Evolutionary conservation across 1,140 invertebrate species (phyloP).

Genomic region (Drosophila sechellia): DNA sequence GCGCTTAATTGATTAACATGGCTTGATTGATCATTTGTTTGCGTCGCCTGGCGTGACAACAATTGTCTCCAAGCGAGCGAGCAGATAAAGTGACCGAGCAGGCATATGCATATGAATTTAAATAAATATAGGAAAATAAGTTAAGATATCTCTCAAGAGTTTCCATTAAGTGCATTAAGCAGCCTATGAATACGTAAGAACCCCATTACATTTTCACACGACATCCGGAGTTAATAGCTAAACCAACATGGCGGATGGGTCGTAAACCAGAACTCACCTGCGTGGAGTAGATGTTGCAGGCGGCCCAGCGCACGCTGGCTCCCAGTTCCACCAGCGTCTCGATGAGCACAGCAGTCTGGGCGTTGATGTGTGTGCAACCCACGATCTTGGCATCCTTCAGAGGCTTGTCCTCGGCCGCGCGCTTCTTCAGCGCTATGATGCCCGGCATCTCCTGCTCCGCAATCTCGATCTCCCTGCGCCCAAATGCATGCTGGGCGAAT

Average conservation of each 20-base stretch:
- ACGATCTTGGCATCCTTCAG: conserved; percentile 98
- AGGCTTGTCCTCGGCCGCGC: conserved; percentile 96
- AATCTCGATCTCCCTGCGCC: conserved; percentile 98
- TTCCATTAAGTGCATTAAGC: background rate
- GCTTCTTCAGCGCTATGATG: conserved; percentile 96
- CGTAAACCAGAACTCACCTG: conserved; percentile 86
- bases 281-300: conserved; percentile 99
- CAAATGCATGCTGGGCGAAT: conserved; percentile 95
- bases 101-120: conserved; percentile 21
- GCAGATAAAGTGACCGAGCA: conserved; percentile 45
- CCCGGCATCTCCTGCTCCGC: conserved; percentile 99
- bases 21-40: conserved; percentile 82
- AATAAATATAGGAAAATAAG: conserved; percentile 5
- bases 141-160: background rate
- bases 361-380: conserved; percentile 98
- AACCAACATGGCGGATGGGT: background rate
- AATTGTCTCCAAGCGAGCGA: conserved; percentile 65
- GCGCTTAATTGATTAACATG: conserved; percentile 67
- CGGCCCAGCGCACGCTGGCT: conserved; percentile 96
- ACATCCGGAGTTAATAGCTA: background rate
- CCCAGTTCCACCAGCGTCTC: conserved; percentile 96
- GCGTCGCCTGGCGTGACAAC: conserved; percentile 59
- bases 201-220: background rate
- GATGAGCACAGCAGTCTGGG: conserved; percentile 98
- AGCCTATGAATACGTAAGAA: background rate